Evolutionary conservation across 2,888 invertebrate species (phyloP), one percentile per base, ranked within the genome.

Genomic region (Calliphora vomitoria): DNA sequence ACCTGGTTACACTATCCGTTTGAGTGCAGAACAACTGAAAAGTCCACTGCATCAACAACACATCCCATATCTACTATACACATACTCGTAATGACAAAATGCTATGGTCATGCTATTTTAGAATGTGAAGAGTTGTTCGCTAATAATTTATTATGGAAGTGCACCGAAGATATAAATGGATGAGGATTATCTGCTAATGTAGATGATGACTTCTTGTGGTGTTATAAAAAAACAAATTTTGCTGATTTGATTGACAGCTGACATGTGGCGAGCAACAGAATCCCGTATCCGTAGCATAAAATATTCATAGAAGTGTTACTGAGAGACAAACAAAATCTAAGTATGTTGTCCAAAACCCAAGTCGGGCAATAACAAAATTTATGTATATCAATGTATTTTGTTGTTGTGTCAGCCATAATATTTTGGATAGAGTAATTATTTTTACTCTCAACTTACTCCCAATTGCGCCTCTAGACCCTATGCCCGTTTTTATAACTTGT

Each of bases 91-190:
- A 60, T 35, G 31, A 69, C 41, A 62, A 78, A 80, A 71, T 72
- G 38, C 58, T 80, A 83, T 86, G 80, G 81, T 84, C 84, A 87
- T 85, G 82, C 47, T 79, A 87, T 84, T 87, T 85, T 78, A 78
- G 80, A 87, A 85, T 85, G 78, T 74, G 53, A 62, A 68, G 8
- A 68, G 50, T 60, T 85, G 80, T 80, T 71, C 53, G 25, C 38
- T 80, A 25, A 18, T 74, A 74, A 47, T 60, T 66, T 64, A 10
- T 68, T 68, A 68, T 78, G 84, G 74, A 53, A 74, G 72, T 74
- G 47, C 31, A 55, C 50, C 47, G 15, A 50, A 41, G 18, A 69
- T 62, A 58, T 13, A 75, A 64, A 68, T 68, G 8, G 25, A 53
- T 72, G 64, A 50, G 44, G 53, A 71, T 76, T 69, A 83, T 75